Percentiles rank a stretch among this genome's conserved stretches.
phyloP scores from a whole-genome alignment of 2,113 vertebrate genomes.

The Xenopus tropicalis region UCB_Xtro_10.0 CM004448.2:42626501-42627000 shows the following conservation, averaged over 20 bases:
- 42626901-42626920: constrained; percentile 2
- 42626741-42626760: background rate
- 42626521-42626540: too few species aligned
- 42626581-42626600: too few species aligned
- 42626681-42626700: too few species aligned
- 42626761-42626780: background rate
- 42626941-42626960: constrained; percentile 2
- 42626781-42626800: background rate
- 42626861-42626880: background rate
- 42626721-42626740: background rate
- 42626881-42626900: background rate
- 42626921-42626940: background rate
- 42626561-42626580: too few species aligned
- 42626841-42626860: background rate
- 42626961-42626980: constrained; percentile 13
- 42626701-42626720: too few species aligned
- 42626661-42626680: too few species aligned
- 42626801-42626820: background rate
- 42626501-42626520: too few species aligned
- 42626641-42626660: too few species aligned
- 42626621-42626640: too few species aligned
- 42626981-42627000: constrained; percentile 35
- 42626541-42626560: too few species aligned
- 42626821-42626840: background rate
- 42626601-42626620: too few species aligned